A percentile compares a stretch with the other conserved stretches of the same genome.
Conservation (phyloP, 2,888 invertebrate genomes). For the Notocelia uddmanniana region DNA sequence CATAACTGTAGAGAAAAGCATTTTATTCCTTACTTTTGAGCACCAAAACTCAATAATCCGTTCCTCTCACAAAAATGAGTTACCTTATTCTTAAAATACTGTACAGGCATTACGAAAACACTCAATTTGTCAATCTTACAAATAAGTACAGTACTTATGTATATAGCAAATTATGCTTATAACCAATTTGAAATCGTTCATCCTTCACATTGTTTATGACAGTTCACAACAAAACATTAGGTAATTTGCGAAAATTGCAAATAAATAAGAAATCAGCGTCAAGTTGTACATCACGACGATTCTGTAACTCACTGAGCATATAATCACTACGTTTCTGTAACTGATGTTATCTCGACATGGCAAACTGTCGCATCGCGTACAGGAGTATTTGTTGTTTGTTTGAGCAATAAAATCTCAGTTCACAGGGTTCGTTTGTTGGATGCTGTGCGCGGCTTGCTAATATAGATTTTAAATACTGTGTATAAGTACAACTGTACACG, state of each 20-base stretch:
- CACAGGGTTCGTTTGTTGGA: slow-evolving; percentile 18
- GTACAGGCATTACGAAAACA: no score
- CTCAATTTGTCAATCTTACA: no score
- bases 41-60: background rate
- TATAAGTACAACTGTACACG: no score
- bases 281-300: background rate
- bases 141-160: no score
- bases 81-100: no score
- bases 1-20: background rate
- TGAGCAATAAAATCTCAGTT: background rate
- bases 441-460: no score
- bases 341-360: slow-evolving; percentile 28
- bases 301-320: no score
- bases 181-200: no score
- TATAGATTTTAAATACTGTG: no score
- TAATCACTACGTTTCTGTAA: slow-evolving; percentile 6
- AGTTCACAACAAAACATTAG: background rate
- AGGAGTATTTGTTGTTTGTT: slow-evolving; percentile 12
- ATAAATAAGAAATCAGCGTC: background rate
- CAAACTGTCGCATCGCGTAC: slow-evolving; percentile 2
- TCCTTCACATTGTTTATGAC: background rate
- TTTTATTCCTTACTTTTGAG: background rate
- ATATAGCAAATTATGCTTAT: no score
- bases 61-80: background rate
- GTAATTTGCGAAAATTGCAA: background rate